Evolutionary conservation across 2,888 invertebrate species (phyloP), one percentile per base, ranked within the genome.

Genomic region (Andrena bucephala): DNA sequence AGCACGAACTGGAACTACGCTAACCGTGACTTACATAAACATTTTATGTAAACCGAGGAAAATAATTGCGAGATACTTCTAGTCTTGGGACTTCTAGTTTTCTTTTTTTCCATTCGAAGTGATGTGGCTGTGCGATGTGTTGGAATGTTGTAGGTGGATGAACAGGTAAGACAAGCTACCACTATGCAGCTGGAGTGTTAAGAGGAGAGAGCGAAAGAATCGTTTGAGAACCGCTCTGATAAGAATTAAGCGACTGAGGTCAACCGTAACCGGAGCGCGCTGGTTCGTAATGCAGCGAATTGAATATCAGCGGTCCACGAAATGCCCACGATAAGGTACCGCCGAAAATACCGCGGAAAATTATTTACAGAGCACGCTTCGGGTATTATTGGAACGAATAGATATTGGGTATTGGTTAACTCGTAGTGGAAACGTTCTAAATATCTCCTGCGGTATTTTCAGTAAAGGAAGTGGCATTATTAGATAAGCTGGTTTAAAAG

Each of bases 161-260:
- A 20, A n/a, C 59, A 27, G 31, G 33, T 33, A 52, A 48, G 59
- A 48, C 16, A 7, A 33, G 36, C 13, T 24, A 27, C 5, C n/a
- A 4, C 16, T 2, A 24, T 36, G 24, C 31, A 24, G 16, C 20
- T 36, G 7, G 36, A 69, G 69, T 69, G 24, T 36, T 20, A 0
- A 48, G 24, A 20, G 31, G 20, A 13, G 0, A 13, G 48, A 27
- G 57, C 6, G n/a, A 62, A 50, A 42, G 27, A 77, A 69, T 67
- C 67, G 75, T 69, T 88, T 88, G 88, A 88, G 89, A 88, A 88
- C 87, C 86, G 74, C 78, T 83, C 57, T 73, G 88, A 89, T 89
- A 89, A 88, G 73, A 63, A 36, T 59, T 68, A 60, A 89, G 80
- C 87, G 77, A 78, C 50, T 89, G 87, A 89, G 89, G 88, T 90